phyloP scores from a whole-genome alignment of 2,113 vertebrate species.

The Turdus rufiventris region DNA sequence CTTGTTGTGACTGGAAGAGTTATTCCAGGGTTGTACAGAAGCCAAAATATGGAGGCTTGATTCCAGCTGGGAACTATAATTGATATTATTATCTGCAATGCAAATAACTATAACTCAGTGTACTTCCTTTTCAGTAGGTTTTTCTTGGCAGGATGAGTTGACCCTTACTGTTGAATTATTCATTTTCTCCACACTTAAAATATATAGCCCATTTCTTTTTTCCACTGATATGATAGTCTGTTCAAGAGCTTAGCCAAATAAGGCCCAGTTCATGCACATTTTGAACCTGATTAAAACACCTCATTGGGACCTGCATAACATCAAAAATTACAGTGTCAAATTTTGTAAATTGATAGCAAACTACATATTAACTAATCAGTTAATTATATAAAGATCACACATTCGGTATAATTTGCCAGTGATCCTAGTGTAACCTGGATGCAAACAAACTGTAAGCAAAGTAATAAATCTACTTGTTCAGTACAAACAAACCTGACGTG shows the following conservation, averaged over 20 bases:
- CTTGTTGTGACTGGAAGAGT: slow-evolving; percentile 35
- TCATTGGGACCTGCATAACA: neutral
- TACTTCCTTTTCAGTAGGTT: slow-evolving; percentile 40
- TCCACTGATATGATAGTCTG: neutral
- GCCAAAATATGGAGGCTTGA: slow-evolving; percentile 41
- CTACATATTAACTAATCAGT: neutral
- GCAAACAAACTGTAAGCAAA: slow-evolving; percentile 10
- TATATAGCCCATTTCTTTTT: neutral
- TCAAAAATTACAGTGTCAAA: neutral
- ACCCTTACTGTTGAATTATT: slow-evolving; percentile 33
- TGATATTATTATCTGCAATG: slow-evolving; percentile 55
- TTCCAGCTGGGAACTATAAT: slow-evolving; percentile 49
- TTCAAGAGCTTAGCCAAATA: slow-evolving; percentile 1
- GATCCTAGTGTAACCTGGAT: neutral
- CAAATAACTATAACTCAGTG: slow-evolving; percentile 52
- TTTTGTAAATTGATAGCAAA: neutral
- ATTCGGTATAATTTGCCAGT: neutral
- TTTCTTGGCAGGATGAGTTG: slow-evolving; percentile 45
- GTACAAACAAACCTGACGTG: neutral
- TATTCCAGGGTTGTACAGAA: neutral
- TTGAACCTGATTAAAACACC: neutral
- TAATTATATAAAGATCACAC: slow-evolving; percentile 6
- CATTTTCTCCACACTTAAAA: slow-evolving; percentile 20
- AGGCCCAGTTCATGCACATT: neutral
- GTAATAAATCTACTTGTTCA: neutral